A percentile compares a stretch with the other conserved stretches of the same genome.
Evolutionary conservation across 1,140 invertebrate species (phyloP).

Genomic region (Dendrolimus kikuchii): DNA sequence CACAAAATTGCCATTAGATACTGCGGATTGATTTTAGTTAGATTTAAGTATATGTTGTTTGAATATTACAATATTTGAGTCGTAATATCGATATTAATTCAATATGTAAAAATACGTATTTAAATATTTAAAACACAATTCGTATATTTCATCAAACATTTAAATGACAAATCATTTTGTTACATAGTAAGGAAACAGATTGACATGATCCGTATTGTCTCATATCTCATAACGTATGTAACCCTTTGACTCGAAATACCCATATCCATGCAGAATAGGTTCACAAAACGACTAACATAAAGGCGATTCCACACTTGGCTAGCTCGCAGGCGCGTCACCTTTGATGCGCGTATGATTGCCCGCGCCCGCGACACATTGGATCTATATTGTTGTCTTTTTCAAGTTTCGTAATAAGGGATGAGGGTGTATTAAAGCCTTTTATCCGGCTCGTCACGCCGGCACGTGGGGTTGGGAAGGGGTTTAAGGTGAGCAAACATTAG

Average conservation of each 20-base stretch:
- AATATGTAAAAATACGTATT: no score
- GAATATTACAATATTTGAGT: no score
- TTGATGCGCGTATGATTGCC: conserved; percentile 70
- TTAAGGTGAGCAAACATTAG: conserved; percentile 72
- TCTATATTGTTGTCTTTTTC: conserved; percentile 72
- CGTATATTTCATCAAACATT: conserved; percentile 59
- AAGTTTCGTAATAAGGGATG: conserved; percentile 72
- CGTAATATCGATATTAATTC: no score
- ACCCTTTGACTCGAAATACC: conserved; percentile 51
- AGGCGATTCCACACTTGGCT: conserved; percentile 60
- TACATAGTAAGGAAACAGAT: conserved; percentile 49
- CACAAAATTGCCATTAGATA: no score
- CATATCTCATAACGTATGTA: conserved; percentile 65
- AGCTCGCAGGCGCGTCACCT: conserved; percentile 52
- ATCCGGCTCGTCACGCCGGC: conserved; percentile 68
- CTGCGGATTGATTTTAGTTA: no score
- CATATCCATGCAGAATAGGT: conserved; percentile 49
- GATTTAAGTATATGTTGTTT: no score
- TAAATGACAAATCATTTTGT: conserved; percentile 56
- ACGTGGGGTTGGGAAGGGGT: conserved; percentile 67
- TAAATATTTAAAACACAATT: no score
- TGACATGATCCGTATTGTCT: conserved; percentile 66
- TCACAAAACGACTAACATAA: conserved; percentile 51
- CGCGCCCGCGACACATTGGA: conserved; percentile 67
- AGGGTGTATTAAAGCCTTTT: conserved; percentile 72